Evolutionary conservation across 1,140 invertebrate species (phyloP), one percentile per base, ranked within the genome.

Genomic region (Drosophila kurseongensis): DNA sequence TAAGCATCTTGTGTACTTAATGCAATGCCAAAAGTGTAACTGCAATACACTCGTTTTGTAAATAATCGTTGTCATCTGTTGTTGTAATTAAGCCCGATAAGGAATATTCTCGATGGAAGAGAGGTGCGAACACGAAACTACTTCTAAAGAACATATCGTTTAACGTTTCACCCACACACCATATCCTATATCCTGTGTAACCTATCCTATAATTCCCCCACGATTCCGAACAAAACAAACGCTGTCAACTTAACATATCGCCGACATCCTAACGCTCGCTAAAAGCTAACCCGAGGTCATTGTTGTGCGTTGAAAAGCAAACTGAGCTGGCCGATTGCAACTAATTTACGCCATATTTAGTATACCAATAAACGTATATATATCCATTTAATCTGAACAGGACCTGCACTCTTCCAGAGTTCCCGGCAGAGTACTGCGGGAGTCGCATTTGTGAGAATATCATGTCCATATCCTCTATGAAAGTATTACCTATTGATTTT

Each of bases 341-440:
- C 47, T 52, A 48, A 76, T 72, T 72, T 71, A 72, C 44, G 68
- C 68, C 68, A 76, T 59, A 65, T 74, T 63, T 68, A 68, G 58
- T 63, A 74, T 63, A 74, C 57, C 69, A 74, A 75, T 71, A 72
- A 72, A 71, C 68, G 44, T 71, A 56, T 58, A 74, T 79, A 56
- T 84, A 84, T 90, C 73, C 69, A 75, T 86, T 81, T 84, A 82
- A 86, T 91, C 74, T 74, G 74, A 88, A 91, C 90, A 91, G 90
- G 90, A 88, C 66, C 77, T 86, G 73, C 80, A 79, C 72, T 88
- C 73, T 80, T 74, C 75, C 86, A 81, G 61, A 60, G 65, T 68
- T 52, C 75, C 66, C 71, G 68, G 58, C 73, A 79, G 76, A 80
- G 73, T 80, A 38, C 78, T 91, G 73, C 85, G 88, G 73, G 90